Percentiles rank a stretch among this genome's conserved stretches.
phyloP scores from a whole-genome alignment of 35 echinoderm and acorn worm species.

The Heliocidaris tuberculata region DNA sequence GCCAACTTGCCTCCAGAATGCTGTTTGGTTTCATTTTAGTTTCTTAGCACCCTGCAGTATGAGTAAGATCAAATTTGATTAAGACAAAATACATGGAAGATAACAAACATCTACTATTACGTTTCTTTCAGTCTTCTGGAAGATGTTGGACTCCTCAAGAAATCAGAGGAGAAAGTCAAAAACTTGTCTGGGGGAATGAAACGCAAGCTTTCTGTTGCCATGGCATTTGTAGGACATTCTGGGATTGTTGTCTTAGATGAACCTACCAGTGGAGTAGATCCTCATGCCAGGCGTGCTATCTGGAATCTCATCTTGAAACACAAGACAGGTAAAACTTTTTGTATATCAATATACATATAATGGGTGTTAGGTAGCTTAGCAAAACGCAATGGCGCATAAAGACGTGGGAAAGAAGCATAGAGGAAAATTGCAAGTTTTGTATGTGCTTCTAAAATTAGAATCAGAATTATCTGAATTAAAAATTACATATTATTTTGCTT shows the following conservation, averaged over 20 bases:
- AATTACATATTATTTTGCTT: too few species aligned
- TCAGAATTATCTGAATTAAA: too few species aligned
- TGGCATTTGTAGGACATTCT: slow-evolving; percentile 72
- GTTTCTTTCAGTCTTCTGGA: slow-evolving; percentile 62
- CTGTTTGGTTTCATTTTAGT: too few species aligned
- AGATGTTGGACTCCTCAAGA: slow-evolving; percentile 67
- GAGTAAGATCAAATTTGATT: not conserved
- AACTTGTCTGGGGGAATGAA: slow-evolving; percentile 96
- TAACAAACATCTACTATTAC: not conserved
- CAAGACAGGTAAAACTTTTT: slow-evolving; percentile 58
- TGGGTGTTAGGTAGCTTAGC: too few species aligned
- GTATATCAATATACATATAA: not conserved
- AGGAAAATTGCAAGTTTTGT: too few species aligned
- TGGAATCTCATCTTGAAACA: slow-evolving; percentile 91
- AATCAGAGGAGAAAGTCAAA: slow-evolving; percentile 38
- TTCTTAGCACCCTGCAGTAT: not conserved
- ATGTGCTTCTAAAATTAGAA: too few species aligned
- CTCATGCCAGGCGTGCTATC: slow-evolving; percentile 81
- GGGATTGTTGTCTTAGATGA: slow-evolving; percentile 83
- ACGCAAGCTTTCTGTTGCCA: slow-evolving; percentile 83
- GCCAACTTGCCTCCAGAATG: too few species aligned
- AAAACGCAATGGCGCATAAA: too few species aligned
- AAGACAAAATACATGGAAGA: not conserved
- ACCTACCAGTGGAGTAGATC: slow-evolving; percentile 86
- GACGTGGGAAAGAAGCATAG: too few species aligned